Conservation (phyloP, 2,797 vertebrate species). For the Characodon lateralis region DNA sequence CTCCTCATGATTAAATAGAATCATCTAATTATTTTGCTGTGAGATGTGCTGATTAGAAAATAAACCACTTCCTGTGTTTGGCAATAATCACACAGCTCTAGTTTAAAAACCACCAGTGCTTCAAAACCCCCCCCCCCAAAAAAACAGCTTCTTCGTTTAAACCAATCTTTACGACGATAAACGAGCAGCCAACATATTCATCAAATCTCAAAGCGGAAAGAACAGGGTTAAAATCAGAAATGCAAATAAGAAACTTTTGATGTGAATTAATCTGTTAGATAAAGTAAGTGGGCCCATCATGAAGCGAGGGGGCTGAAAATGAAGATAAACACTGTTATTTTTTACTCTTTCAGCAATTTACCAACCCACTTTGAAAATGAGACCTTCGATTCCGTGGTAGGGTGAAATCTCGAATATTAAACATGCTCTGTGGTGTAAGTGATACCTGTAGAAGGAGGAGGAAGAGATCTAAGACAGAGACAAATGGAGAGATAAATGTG, state of each 20-base stretch:
- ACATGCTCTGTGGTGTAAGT: slow-evolving; percentile 33
- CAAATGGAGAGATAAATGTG: slow-evolving; percentile 64
- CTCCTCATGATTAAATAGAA: slow-evolving; percentile 38
- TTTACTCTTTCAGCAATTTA: slow-evolving; percentile 1
- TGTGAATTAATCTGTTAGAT: slow-evolving; percentile 38
- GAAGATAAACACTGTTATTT: slow-evolving; percentile 45
- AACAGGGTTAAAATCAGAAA: slow-evolving; percentile 41
- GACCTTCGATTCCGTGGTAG: slow-evolving; percentile 28
- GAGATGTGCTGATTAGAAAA: slow-evolving; percentile 41
- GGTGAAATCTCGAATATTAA: slow-evolving; percentile 51
- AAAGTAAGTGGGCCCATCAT: slow-evolving; percentile 39
- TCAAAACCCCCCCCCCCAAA: slow-evolving; percentile 14
- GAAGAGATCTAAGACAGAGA: slow-evolving; percentile 42
- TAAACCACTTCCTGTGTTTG: slow-evolving; percentile 15
- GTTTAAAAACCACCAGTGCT: slow-evolving; percentile 19
- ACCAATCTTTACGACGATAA: slow-evolving; percentile 8
- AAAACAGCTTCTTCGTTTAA: slow-evolving; percentile 29
- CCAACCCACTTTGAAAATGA: slow-evolving; percentile 42
- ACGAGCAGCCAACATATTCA: slow-evolving; percentile 34
- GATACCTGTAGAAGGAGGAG: slow-evolving; percentile 45
- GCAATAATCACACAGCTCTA: slow-evolving; percentile 7
- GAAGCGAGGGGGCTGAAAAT: slow-evolving; percentile 28
- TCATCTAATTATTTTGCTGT: slow-evolving; percentile 29
- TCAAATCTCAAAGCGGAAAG: slow-evolving; percentile 49
- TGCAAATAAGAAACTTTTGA: slow-evolving; percentile 55